phyloP scores from a whole-genome alignment of 37 sponge, comb jelly and placozoan genomes.

The Agelas oroides region DNA sequence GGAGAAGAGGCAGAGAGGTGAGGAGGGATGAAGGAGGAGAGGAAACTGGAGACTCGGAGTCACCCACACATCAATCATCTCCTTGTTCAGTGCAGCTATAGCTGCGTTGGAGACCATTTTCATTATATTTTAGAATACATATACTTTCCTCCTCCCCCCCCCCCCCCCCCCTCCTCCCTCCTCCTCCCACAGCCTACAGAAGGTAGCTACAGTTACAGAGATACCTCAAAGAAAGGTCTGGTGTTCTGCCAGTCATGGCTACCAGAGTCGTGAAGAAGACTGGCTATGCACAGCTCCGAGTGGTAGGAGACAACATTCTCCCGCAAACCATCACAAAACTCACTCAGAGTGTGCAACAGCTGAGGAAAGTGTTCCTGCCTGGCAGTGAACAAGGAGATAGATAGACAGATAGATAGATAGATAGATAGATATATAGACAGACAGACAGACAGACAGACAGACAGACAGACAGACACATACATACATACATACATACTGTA shows the following conservation, averaged over 20 bases:
- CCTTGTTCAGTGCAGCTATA: no score
- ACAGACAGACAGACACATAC: no score
- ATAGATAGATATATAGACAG: neutral
- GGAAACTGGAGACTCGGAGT: no score
- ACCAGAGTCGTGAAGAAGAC: conserved; percentile 56
- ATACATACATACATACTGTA: neutral
- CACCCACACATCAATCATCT: no score
- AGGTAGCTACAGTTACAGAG: no score
- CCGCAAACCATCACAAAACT: conserved; percentile 1
- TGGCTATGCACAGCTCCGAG: neutral
- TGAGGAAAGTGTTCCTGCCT: neutral
- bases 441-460: neutral
- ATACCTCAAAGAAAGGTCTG: conserved; percentile 60
- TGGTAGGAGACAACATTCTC: conserved; percentile 36
- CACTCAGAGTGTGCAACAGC: neutral
- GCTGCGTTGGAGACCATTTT: no score
- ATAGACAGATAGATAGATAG: neutral
- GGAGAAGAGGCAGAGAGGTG: no score
- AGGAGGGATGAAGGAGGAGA: no score
- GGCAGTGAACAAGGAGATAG: conserved; percentile 3
- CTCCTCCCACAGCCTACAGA: no score
- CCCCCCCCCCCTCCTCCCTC: no score
- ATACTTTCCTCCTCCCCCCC: no score
- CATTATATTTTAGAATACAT: no score
- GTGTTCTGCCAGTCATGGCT: conserved; percentile 46